Base-by-base conservation (phyloP, 1,140 invertebrate species). In the Teleopsis dalmanni region DNA sequence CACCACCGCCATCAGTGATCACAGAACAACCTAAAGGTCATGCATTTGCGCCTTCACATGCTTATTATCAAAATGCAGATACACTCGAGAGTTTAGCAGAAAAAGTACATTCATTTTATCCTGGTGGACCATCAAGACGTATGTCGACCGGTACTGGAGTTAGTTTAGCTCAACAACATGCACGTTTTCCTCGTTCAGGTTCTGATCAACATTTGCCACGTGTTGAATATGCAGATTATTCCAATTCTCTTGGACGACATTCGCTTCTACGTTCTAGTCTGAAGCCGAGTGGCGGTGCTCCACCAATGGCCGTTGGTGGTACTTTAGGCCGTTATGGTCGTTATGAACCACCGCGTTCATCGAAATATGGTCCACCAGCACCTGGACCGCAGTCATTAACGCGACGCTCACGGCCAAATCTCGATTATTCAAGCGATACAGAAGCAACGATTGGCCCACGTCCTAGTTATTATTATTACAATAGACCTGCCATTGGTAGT, bases 351-450 rank as follows among this genome's bases (percentile, higher is more conserved):
- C 60, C 63, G 41, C 54, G 47, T 6, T 57, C 57, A 1, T 51
- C 62, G 7, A 70, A 71, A 47, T 70, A 67, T 46, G 65, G 57
- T 8, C 62, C 67, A 1, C 57, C 60, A 3, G 50, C 53, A 11
- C 45, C 71, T 51, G 52, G 74, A 45, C 58, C 72, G 50, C 62
- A 71, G 14, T 80, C 78, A 47, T 72, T 81, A 44, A 79, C 80
- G 0, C 78, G 84, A 62, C 76, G 86, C 51, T 82, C 86, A 55
- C 75, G 86, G 51, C 76, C 81, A 19, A 83, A 84, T 36, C 73
- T 92, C 53, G 90, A 92, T 71, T 93, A 92, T 67, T 89, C 88
- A 26, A 95, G 92, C 13, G 94, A 97, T 63, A 95, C 93, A 0
- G 94, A 98, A 75, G 87, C 89, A 2, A 85, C 84, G 0, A 84